Base-by-base conservation (phyloP, 2,888 invertebrate genomes). In the Cloeon dipterum region DNA sequence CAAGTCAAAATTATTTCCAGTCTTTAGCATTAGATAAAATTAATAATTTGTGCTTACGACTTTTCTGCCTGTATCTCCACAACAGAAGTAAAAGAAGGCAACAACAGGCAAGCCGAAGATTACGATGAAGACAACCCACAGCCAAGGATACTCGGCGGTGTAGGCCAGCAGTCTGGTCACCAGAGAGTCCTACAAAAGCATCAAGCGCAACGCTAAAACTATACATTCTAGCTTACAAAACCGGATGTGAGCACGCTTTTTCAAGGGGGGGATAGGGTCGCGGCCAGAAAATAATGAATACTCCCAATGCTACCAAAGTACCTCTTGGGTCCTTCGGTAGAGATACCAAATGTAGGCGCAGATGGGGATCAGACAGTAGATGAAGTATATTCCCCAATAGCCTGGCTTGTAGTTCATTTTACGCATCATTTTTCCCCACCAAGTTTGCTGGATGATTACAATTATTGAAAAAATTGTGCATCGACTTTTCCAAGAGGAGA, bases 131-230 rank as follows among this genome's bases (percentile, higher is more conserved):
- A 86, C 73, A 34, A 72, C 83, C 77, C 85, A 93, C 49, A 89
- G 64, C 77, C 86, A 85, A 20, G 93, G 93, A 53, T 82, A 72
- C 43, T 82, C 76, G 47, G 76, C 75, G 42, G 83, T 77, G 52
- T 74, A 72, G 52, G 69, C 67, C 49, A 79, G 64, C 48, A 79
- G 58, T 48, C 77, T 74, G 50, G 72, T 71, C 58, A 86, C 62
- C 48, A 75, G 62, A 44, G 77, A 77, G 53, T 81, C 83, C 85
- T 88, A 64, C 46, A 58, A 56, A n/a, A 23, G 23, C 23, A 23
- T 23, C 23, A 21, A 10, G n/a, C n/a, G n/a, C n/a, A n/a, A 11
- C 23, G 13, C 18, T 37, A 40, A 20, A 37, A 23, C 17, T 14
- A 25, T 26, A 18, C 20, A 26, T 20, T 21, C 20, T 10, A 18